A percentile compares a stretch with the other conserved stretches of the same genome.
phyloP scores from a whole-genome alignment of 2,113 vertebrate species.

The Deroptyus accipitrinus region DNA sequence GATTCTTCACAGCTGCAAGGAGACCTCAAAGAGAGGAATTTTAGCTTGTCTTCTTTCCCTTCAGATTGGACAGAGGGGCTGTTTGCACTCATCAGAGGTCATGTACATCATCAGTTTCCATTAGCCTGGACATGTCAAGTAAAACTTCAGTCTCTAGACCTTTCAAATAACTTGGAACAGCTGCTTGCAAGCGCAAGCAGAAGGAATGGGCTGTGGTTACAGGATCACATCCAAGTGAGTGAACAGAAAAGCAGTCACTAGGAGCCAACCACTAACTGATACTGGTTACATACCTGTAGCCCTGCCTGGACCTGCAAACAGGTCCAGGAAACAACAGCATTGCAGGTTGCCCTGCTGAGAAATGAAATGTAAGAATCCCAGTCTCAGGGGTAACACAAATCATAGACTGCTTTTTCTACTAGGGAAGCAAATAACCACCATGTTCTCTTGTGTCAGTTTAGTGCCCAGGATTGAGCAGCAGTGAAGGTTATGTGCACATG shows the following conservation, averaged over 20 bases:
- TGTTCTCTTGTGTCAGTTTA: neutral
- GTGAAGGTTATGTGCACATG: neutral
- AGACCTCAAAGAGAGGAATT: neutral
- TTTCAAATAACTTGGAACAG: conserved; percentile 23
- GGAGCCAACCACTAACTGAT: neutral
- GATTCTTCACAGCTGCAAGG: neutral
- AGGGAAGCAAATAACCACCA: neutral
- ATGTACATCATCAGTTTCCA: neutral
- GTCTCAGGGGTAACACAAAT: neutral
- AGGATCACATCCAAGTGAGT: neutral
- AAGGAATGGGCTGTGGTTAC: neutral
- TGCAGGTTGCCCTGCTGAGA: neutral
- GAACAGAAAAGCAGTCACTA: neutral
- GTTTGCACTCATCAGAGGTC: neutral
- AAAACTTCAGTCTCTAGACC: neutral
- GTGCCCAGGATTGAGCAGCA: neutral
- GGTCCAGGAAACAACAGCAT: neutral
- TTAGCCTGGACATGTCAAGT: neutral
- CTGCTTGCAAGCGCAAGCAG: conserved; percentile 1
- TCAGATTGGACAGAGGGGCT: neutral
- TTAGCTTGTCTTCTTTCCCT: neutral
- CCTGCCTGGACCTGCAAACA: neutral
- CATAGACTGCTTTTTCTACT: neutral
- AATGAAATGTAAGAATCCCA: neutral
- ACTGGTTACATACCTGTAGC: neutral